Conservation (phyloP, 2,888 invertebrate species). For the Cryptocheilus praepositus region DNA sequence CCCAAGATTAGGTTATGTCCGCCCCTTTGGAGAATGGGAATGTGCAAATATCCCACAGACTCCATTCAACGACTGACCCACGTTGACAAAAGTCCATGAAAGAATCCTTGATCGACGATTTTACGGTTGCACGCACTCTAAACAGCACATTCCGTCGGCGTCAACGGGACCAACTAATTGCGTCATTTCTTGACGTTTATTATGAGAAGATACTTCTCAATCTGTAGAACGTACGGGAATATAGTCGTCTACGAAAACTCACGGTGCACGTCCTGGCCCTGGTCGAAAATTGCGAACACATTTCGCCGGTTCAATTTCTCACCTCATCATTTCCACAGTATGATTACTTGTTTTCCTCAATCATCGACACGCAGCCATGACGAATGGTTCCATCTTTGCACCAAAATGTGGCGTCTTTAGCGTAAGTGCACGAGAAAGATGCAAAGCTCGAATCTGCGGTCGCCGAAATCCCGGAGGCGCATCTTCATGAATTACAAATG, state of each 20-base stretch:
- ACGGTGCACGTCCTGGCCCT: neutral
- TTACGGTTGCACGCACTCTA: no score
- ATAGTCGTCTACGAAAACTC: neutral
- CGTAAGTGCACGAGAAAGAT: neutral
- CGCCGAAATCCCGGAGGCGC: neutral
- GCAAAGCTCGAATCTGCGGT: neutral
- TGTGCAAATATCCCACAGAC: neutral
- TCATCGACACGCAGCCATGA: no score
- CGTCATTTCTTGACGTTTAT: constrained; percentile 3
- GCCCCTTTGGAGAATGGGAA: constrained; percentile 1
- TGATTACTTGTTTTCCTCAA: neutral
- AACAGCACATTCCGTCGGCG: no score
- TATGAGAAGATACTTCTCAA: neutral
- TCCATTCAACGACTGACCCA: neutral
- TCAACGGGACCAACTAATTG: neutral
- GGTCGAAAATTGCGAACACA: neutral
- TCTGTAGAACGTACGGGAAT: neutral
- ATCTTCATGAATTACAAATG: neutral
- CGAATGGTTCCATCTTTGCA: no score
- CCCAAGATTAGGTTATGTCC: neutral
- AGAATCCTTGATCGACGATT: neutral
- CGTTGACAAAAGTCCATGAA: constrained; percentile 4
- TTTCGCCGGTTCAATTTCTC: neutral
- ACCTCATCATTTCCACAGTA: neutral
- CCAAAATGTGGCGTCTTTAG: neutral